Evolutionary conservation across 2,797 vertebrate species (phyloP).

Genomic region (Merluccius polli): DNA sequence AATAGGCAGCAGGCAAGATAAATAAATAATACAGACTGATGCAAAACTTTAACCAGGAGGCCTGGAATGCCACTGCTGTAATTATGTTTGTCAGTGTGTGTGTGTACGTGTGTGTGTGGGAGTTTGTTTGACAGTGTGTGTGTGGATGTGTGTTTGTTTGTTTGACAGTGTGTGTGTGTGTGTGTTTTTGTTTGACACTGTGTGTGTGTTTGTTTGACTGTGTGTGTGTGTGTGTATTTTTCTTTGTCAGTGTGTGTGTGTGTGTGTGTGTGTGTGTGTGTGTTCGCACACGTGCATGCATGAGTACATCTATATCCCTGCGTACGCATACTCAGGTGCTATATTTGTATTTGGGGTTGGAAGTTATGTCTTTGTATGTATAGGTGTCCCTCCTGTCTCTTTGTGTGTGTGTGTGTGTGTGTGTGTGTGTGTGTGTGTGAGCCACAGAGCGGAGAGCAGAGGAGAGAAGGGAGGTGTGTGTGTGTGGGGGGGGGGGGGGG

Average conservation of each 20-base stretch:
- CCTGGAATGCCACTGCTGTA: not conserved
- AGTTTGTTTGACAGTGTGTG: not conserved
- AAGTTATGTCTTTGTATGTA: not conserved
- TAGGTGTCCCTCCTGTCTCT: not conserved
- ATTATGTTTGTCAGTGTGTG: not conserved
- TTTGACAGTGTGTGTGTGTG: not conserved
- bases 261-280: not conserved
- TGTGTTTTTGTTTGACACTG: not conserved
- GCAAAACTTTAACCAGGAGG: not conserved
- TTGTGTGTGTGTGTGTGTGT: not conserved
- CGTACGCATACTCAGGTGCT: not conserved
- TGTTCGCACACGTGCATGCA: not conserved
- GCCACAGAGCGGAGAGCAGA: not conserved
- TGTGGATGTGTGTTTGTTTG: not conserved
- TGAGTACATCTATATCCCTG: not conserved
- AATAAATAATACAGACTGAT: not conserved
- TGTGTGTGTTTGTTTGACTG: not conserved
- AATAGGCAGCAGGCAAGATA: not conserved
- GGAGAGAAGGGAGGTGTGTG: too few species aligned
- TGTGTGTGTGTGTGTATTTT: not conserved
- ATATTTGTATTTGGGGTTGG: not conserved
- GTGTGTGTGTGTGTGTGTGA: not conserved
- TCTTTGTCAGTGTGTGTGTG: not conserved
- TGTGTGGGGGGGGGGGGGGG: too few species aligned
- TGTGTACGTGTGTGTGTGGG: not conserved